phyloP scores from a whole-genome alignment of 2,888 invertebrate species.

The Scaptomyza tumidula region DNA sequence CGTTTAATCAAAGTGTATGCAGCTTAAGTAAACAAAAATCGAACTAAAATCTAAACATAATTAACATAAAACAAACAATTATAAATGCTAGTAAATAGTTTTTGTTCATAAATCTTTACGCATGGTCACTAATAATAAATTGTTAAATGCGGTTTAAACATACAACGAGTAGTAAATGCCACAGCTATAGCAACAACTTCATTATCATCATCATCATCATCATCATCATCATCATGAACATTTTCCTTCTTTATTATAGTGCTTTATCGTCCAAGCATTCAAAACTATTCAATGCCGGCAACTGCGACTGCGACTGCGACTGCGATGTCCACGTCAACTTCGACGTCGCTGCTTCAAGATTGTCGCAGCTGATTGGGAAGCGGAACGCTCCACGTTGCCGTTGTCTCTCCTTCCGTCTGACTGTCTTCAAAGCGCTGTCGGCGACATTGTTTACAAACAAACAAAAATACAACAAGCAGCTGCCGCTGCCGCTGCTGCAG shows the following conservation, averaged over 20 bases:
- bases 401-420: slow-evolving; percentile 40
- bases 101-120: slow-evolving; percentile 61
- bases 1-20: slow-evolving; percentile 6
- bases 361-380: slow-evolving; percentile 66
- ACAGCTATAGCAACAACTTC: slow-evolving; percentile 3
- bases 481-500: slow-evolving; percentile 49
- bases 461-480: slow-evolving; percentile 16
- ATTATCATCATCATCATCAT: background rate
- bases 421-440: slow-evolving; percentile 65
- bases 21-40: slow-evolving; percentile 42
- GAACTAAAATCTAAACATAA: slow-evolving; percentile 51
- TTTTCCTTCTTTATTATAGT: slow-evolving; percentile 50
- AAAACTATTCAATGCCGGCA: slow-evolving; percentile 38
- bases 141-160: slow-evolving; percentile 24
- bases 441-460: slow-evolving; percentile 74
- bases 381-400: slow-evolving; percentile 15
- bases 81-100: slow-evolving; percentile 47
- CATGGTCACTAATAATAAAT: slow-evolving; percentile 36
- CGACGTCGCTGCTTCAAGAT: slow-evolving; percentile 52
- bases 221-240: slow-evolving; percentile 21
- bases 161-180: background rate
- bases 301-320: slow-evolving; percentile 24
- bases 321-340: slow-evolving; percentile 13
- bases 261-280: slow-evolving; percentile 48
- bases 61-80: slow-evolving; percentile 64